A percentile compares a stretch with the other conserved stretches of the same genome.
Evolutionary conservation across 2,888 invertebrate species (phyloP).

Genomic region (Lissocephala sabroskyi): DNA sequence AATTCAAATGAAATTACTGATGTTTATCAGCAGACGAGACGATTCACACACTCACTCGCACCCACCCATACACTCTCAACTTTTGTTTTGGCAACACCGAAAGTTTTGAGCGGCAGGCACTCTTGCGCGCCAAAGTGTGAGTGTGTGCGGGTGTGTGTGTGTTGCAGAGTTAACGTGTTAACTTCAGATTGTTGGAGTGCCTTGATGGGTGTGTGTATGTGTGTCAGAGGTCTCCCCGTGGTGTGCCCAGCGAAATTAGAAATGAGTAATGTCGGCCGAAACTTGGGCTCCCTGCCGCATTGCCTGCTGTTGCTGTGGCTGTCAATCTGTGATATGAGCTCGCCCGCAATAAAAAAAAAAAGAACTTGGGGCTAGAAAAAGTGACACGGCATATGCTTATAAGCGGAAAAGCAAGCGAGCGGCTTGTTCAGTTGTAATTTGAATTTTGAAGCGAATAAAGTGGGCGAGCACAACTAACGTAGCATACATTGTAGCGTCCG

Average conservation of each 20-base stretch:
- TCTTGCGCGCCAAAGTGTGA: constrained; percentile 10
- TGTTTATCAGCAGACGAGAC: constrained; percentile 45
- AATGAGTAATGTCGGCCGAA: constrained; percentile 3
- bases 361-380: constrained; percentile 20
- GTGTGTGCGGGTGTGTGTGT: constrained; percentile 40
- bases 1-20: constrained; percentile 48
- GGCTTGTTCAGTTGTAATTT: constrained; percentile 49
- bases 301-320: constrained; percentile 26
- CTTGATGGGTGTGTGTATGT: not conserved
- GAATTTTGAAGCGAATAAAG: constrained; percentile 55
- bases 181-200: too few species aligned
- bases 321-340: constrained; percentile 59
- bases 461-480: constrained; percentile 14
- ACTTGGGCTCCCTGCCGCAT: not conserved
- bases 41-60: constrained; percentile 1
- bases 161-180: not conserved
- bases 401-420: constrained; percentile 42
- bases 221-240: constrained; percentile 25
- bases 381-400: constrained; percentile 62
- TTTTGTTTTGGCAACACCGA: constrained; percentile 63
- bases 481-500: not conserved
- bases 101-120: constrained; percentile 40
- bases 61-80: constrained; percentile 11
- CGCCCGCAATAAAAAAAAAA: not conserved
- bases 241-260: constrained; percentile 2